Conservation (phyloP, 2,797 vertebrate species). For the Thalassophryne amazonica region DNA sequence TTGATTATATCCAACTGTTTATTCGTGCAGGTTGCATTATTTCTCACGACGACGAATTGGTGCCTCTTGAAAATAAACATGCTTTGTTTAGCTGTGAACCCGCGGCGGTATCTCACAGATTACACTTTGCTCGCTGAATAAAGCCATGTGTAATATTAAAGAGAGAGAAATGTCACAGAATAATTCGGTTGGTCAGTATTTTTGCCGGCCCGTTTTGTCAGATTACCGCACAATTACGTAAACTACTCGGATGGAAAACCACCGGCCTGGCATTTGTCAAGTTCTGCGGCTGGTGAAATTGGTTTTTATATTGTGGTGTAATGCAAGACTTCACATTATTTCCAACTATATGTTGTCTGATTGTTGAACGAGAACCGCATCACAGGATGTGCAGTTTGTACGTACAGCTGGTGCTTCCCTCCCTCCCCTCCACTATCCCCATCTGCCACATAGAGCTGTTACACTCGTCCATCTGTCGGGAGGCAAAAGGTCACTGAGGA, state of each 20-base stretch:
- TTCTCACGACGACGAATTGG: conserved; percentile 31
- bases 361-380: neutral
- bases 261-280: neutral
- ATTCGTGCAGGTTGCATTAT: conserved; percentile 43
- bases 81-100: conserved; percentile 18
- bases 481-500: conserved; percentile 47
- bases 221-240: conserved; percentile 18
- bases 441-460: no score
- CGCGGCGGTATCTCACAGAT: conserved; percentile 5
- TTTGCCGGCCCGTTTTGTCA: conserved; percentile 23
- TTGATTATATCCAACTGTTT: conserved; percentile 55
- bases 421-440: no score
- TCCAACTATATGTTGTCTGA: conserved; percentile 17
- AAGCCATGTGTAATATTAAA: conserved; percentile 13
- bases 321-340: conserved; percentile 14
- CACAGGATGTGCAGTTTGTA: conserved; percentile 23
- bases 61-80: conserved; percentile 34
- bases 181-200: conserved; percentile 12
- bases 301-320: conserved; percentile 16
- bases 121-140: conserved; percentile 9
- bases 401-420: conserved; percentile 48
- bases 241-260: conserved; percentile 18
- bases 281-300: conserved; percentile 3
- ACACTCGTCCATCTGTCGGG: conserved; percentile 68
- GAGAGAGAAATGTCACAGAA: conserved; percentile 23